phyloP scores from a whole-genome alignment of 1,140 invertebrate genomes.

The Drosophila gunungcola region DNA sequence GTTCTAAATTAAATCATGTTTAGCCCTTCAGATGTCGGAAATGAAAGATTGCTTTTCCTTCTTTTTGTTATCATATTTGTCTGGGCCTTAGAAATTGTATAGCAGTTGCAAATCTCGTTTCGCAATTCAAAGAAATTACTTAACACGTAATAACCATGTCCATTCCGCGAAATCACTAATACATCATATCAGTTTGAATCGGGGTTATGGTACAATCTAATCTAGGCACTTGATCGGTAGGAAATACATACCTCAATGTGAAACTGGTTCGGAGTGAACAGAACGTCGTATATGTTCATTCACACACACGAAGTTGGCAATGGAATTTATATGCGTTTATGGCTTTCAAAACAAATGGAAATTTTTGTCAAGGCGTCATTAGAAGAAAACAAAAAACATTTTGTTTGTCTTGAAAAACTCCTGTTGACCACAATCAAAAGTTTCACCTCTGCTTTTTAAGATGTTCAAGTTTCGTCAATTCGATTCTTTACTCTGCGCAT shows the following conservation, averaged over 20 bases:
- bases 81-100: background rate
- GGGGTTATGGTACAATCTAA: slow-evolving; percentile 12
- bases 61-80: too few relatives aligned
- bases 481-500: slow-evolving; percentile 16
- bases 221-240: slow-evolving; percentile 1
- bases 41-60: too few relatives aligned
- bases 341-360: slow-evolving; percentile 31
- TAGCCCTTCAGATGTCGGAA: too few relatives aligned
- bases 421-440: slow-evolving; percentile 44
- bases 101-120: slow-evolving; percentile 4
- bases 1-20: too few relatives aligned
- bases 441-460: slow-evolving; percentile 29
- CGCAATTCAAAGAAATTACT: background rate
- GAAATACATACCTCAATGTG: slow-evolving; percentile 5
- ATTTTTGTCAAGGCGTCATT: slow-evolving; percentile 37
- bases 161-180: slow-evolving; percentile 5
- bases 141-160: background rate
- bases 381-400: slow-evolving; percentile 16
- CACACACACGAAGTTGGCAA: slow-evolving; percentile 18
- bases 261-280: slow-evolving; percentile 6
- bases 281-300: background rate
- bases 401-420: slow-evolving; percentile 33
- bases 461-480: slow-evolving; percentile 14
- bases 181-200: background rate
- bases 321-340: background rate